Evolutionary conservation across 2,113 vertebrate species (phyloP), one percentile per base, ranked within the genome.

Genomic region (Pterocles orientalis): DNA sequence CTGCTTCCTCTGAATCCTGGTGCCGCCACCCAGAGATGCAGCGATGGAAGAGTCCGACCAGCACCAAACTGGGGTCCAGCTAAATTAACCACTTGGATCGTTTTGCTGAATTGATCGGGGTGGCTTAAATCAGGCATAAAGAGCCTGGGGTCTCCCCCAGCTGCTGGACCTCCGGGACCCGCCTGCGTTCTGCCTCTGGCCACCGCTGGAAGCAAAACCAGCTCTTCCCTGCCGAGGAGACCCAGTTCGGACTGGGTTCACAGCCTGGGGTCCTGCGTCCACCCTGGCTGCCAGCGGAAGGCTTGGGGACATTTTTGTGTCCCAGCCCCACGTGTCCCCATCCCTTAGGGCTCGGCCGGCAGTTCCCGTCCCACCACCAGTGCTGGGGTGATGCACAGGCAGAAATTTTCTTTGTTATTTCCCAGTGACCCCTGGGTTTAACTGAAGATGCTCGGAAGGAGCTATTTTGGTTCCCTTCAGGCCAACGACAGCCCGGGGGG

Each of bases 401-500:
- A 65, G 36, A 10, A 47, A 24, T n/a, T 25, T 45, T 43, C 45
- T 45, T 3, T 14, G 5, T 34, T 43, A 10, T 39, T 31, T 26
- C 36, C 3, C 50, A 23, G 1, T 7, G 41, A 24, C 23, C 3
- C 0, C 18, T 1, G 9, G 21, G 17, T 33, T 56, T 8, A 18
- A 56, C 54, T 3, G 0, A 14, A 36, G 70, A 11, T 1, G 5
- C 45, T 33, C 82, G 25, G 26, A 31, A 20, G 1, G 6, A 33
- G 41, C 20, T 34, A 3, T 7, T 62, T 39, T 1, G 0, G 56
- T 16, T 78, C 68, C 81, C 62, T 41, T 19, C 14, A 4, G 14
- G 41, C 18, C 36, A 6, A 2, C 8, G 51, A 6, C 2, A 8
- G 68, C 45, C 34, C 1, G 0, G 12, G 8, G 20, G 28, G 17